phyloP scores from a whole-genome alignment of 1,140 invertebrate genomes.

The Triops longicaudatus region DNA sequence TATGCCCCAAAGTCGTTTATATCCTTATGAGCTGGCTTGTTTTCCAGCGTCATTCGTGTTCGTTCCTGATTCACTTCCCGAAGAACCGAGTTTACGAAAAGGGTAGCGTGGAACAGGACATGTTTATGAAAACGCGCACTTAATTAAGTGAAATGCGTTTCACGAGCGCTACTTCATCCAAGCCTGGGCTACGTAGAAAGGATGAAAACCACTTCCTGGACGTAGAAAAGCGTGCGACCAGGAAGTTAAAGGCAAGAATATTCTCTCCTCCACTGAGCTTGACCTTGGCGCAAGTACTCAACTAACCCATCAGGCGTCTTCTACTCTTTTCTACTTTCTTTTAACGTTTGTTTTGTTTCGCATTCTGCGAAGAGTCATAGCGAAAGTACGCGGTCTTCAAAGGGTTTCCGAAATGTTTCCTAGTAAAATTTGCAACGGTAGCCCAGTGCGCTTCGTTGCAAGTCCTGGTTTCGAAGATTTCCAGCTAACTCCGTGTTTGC shows the following conservation, averaged over 20 bases:
- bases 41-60: not conserved
- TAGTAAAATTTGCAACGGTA: not conserved
- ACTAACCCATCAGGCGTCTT: not conserved
- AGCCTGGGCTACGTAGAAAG: not conserved
- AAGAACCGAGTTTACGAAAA: conserved; percentile 11
- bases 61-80: not conserved
- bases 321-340: not conserved
- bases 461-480: too few relatives aligned
- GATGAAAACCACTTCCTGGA: conserved; percentile 2
- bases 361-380: too few relatives aligned
- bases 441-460: too few relatives aligned
- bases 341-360: too few relatives aligned
- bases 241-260: not conserved
- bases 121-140: not conserved
- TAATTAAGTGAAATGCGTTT: conserved; percentile 4
- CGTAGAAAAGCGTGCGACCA: not conserved
- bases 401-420: too few relatives aligned
- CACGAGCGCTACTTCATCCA: not conserved
- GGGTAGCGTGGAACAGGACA: not conserved
- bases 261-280: not conserved
- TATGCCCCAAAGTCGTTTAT: too few relatives aligned
- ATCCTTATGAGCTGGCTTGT: not conserved
- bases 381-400: too few relatives aligned
- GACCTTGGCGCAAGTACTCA: not conserved
- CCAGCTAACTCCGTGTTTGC: too few relatives aligned